Conservation (phyloP, 2,113 vertebrate genomes). For the Elephas maximus region DNA sequence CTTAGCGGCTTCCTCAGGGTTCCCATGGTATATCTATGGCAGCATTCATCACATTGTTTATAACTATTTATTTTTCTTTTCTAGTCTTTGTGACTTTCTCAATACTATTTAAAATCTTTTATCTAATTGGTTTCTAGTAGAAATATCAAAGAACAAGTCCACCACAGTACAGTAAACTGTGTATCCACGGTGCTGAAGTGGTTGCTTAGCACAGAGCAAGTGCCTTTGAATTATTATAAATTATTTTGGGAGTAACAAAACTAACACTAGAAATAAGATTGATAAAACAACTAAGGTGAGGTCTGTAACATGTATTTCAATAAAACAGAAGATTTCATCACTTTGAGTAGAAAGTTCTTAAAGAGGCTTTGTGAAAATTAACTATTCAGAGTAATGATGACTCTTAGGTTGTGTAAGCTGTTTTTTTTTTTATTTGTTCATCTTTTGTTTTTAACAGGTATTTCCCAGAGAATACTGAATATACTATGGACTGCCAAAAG, state of each 20-base stretch:
- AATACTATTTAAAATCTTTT: neutral
- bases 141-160: neutral
- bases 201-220: neutral
- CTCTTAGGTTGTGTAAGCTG: neutral
- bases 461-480: too few species aligned
- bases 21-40: neutral
- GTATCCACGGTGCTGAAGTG: accelerated
- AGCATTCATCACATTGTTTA: neutral
- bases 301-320: neutral
- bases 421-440: neutral
- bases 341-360: neutral
- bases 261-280: neutral
- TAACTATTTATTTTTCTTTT: neutral
- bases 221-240: neutral
- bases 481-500: too few species aligned
- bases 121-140: neutral
- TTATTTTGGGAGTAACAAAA: neutral
- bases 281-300: neutral
- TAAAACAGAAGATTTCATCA: neutral
- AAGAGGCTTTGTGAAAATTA: neutral
- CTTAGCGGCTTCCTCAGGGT: too few species aligned
- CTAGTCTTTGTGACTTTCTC: neutral
- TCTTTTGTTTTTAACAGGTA: neutral
- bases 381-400: neutral
- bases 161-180: neutral